These are phyloP conservation scores for Ceyx melanurus DNA, from an alignment of 2,113 vertebrate species.

Conservation along the genomic window DNA sequence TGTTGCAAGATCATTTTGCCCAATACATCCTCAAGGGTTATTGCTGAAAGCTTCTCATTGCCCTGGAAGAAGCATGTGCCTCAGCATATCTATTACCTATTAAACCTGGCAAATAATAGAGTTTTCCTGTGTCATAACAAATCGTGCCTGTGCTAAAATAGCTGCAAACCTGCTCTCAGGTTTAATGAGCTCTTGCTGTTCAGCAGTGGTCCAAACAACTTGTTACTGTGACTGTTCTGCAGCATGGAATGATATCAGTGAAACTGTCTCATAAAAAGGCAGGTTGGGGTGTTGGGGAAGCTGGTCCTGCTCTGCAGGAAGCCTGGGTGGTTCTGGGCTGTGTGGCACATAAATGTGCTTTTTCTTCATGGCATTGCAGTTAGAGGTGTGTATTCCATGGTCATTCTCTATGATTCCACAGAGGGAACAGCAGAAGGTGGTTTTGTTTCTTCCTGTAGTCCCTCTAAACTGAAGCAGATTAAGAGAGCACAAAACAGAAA, in stretches of 20 bases:
- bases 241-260: conserved; percentile 45
- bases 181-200: conserved; percentile 72
- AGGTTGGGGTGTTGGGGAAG: background rate
- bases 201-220: conserved; percentile 52
- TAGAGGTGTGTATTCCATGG: background rate
- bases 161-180: conserved; percentile 60
- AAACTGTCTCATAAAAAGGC: conserved; percentile 45
- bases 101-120: conserved; percentile 44
- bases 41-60: conserved; percentile 35
- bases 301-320: conserved; percentile 9
- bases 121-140: conserved; percentile 61
- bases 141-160: conserved; percentile 40
- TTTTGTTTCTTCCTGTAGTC: background rate
- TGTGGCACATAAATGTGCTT: background rate
- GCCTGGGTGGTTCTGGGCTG: background rate
- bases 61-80: conserved; percentile 26
- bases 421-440: background rate
- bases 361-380: background rate
- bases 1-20: conserved; percentile 43
- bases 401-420: background rate
- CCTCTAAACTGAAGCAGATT: background rate
- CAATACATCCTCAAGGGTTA: conserved; percentile 36
- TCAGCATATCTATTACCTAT: conserved; percentile 31
- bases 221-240: conserved; percentile 44
- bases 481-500: background rate